Evolutionary conservation across 2,113 vertebrate genomes (phyloP), one percentile per base, ranked within the genome.

Genomic region (Dipodomys merriami): DNA sequence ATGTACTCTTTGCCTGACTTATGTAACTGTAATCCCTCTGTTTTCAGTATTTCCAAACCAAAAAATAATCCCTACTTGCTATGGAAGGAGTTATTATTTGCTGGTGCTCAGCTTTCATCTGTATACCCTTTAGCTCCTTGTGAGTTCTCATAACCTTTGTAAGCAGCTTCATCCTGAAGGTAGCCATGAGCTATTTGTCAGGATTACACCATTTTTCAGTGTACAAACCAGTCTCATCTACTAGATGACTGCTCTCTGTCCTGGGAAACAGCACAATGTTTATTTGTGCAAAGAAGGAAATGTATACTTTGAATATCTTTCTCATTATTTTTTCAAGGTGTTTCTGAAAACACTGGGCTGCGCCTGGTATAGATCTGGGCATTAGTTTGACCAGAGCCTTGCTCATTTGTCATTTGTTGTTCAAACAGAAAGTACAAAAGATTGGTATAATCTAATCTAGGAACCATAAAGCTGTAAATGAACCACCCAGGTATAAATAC

Each of bases 401-500:
- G 39, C 15, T 93, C 73, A 62, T 78, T 78, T 72, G 46, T 86
- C 82, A 78, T 65, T 74, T 71, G 46, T 39, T 83, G 39, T 74
- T 94, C 39, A 96, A 89, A 83, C 83, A 83, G 33, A 78, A 91
- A 91, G 30, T 74, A 33, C 60, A 86, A 39, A 29, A 85, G 77
- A 86, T 86, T 94, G 89, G 30, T 71, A 64, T 53, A 68, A 68
- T 92, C 92, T 91, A 94, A 94, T 95, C 78, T 13, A 91, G 80
- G 91, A 97, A 97, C 89, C 92, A 91, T 94, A 96, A 95, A 97
- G 96, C 86, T 91, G 49, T 67, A 95, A 74, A 71, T 68, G 93
- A 95, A 77, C 90, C 94, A 97, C 95, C 19, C 74, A 96, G 33
- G 90, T 72, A 39, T 30, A 88, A 91, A 94, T 92, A 88, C 91